Percentiles rank a stretch among this genome's conserved stretches.
These are phyloP conservation scores for Phaethornis superciliosus DNA, from an alignment of 2,113 vertebrate species.

Conservation along the genomic window DNA sequence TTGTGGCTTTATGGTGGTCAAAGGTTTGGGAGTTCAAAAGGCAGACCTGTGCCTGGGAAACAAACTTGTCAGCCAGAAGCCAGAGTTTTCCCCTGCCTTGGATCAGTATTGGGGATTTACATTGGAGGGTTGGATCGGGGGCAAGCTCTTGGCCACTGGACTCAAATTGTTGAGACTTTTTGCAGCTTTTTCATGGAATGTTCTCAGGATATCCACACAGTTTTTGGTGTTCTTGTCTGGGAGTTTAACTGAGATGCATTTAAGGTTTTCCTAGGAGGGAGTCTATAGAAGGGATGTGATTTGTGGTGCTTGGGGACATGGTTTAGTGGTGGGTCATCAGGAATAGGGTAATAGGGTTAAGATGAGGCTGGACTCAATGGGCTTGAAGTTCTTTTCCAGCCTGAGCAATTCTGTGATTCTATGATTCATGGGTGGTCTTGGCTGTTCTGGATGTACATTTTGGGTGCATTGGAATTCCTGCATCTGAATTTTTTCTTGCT, in stretches of 20 bases:
- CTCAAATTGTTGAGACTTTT: background rate
- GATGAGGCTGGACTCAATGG: too few relatives aligned
- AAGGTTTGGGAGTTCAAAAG: constrained; percentile 10
- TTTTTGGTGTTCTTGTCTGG: background rate
- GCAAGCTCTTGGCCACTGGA: background rate
- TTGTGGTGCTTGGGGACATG: background rate
- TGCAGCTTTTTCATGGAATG: background rate
- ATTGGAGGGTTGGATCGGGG: background rate
- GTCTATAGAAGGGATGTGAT: background rate
- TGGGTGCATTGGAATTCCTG: background rate
- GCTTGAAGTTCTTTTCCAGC: too few relatives aligned
- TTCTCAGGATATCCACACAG: background rate
- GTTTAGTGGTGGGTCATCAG: too few relatives aligned
- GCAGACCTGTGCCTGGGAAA: background rate
- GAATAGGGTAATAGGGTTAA: too few relatives aligned
- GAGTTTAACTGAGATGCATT: background rate
- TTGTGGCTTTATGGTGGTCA: background rate
- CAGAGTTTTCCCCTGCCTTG: background rate
- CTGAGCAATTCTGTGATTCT: too few relatives aligned
- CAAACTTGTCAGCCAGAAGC: background rate
- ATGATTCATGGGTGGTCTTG: background rate
- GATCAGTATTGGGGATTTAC: background rate
- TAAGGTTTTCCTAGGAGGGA: background rate
- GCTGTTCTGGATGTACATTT: background rate
- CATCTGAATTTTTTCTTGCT: background rate